These are phyloP conservation scores for Solea solea DNA, from an alignment of 2,113 vertebrate genomes.

Conservation along the genomic window DNA sequence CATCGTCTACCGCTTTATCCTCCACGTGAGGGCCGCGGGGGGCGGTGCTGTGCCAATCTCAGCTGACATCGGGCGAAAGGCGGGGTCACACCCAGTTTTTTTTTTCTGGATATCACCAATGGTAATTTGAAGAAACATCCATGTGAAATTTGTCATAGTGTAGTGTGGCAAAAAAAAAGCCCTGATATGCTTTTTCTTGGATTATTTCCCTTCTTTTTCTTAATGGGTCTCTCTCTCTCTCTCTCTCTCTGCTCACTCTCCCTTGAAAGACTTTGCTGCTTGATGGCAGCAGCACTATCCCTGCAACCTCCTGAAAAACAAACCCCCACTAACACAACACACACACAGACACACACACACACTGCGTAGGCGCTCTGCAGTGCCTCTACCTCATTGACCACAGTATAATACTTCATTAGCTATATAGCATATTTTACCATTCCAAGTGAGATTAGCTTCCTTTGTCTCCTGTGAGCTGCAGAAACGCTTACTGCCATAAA, in stretches of 20 bases:
- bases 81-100: no score
- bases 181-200: not conserved
- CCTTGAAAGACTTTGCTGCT: constrained; percentile 61
- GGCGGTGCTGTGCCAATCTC: no score
- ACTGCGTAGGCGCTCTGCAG: constrained; percentile 49
- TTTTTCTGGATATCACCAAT: no score
- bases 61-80: no score
- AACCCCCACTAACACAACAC: constrained; percentile 38
- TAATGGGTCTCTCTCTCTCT: constrained; percentile 10
- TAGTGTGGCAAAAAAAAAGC: not conserved
- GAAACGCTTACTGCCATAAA: constrained; percentile 62
- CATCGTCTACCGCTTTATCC: no score
- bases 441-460: constrained; percentile 70
- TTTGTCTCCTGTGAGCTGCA: constrained; percentile 68
- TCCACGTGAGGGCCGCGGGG: no score
- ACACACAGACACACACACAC: constrained; percentile 17
- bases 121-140: no score
- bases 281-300: constrained; percentile 52
- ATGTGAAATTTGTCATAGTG: no score
- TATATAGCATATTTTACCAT: constrained; percentile 72
- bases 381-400: constrained; percentile 68
- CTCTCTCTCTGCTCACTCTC: constrained; percentile 45
- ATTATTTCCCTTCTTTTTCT: constrained; percentile 3
- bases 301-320: constrained; percentile 57
- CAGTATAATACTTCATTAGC: constrained; percentile 76